phyloP scores from a whole-genome alignment of 2,797 vertebrate species.

The Pempheris klunzingeri region DNA sequence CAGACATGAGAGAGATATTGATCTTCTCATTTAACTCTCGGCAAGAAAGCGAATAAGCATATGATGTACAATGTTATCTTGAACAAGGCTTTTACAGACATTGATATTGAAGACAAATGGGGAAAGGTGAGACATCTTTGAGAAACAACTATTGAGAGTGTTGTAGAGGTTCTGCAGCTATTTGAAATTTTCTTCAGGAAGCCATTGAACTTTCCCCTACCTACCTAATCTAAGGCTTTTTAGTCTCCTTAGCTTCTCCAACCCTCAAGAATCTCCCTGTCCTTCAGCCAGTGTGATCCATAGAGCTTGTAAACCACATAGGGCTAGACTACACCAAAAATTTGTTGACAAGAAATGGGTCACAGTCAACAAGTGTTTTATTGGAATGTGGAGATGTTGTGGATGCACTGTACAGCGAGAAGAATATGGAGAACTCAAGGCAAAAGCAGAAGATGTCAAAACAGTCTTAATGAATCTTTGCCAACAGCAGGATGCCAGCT shows the following conservation, averaged over 20 bases:
- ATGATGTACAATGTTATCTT: not conserved
- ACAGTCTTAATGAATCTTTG: constrained; percentile 50
- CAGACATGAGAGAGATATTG: not conserved
- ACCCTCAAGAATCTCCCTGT: not conserved
- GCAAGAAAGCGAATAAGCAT: not conserved
- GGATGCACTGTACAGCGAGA: constrained; percentile 12
- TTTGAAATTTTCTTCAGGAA: not conserved
- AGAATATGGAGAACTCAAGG: constrained; percentile 39
- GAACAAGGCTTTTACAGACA: not conserved
- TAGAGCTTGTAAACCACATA: not conserved
- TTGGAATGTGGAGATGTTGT: constrained; percentile 26
- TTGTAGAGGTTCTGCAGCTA: too few relatives aligned
- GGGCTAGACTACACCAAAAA: not conserved
- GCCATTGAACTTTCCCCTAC: not conserved
- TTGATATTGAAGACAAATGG: not conserved
- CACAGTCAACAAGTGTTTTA: constrained; percentile 25
- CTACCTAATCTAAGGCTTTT: too few relatives aligned
- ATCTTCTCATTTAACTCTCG: not conserved
- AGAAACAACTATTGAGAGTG: not conserved
- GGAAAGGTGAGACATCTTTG: not conserved
- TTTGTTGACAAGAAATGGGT: constrained; percentile 46
- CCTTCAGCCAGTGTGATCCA: not conserved
- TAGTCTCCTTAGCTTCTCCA: too few relatives aligned
- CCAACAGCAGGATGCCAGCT: constrained; percentile 33
- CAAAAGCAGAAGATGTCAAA: constrained; percentile 50